A percentile compares a stretch with the other conserved stretches of the same genome.
phyloP scores from a whole-genome alignment of 2,113 vertebrate genomes.

The Bambusicola thoracicus region DNA sequence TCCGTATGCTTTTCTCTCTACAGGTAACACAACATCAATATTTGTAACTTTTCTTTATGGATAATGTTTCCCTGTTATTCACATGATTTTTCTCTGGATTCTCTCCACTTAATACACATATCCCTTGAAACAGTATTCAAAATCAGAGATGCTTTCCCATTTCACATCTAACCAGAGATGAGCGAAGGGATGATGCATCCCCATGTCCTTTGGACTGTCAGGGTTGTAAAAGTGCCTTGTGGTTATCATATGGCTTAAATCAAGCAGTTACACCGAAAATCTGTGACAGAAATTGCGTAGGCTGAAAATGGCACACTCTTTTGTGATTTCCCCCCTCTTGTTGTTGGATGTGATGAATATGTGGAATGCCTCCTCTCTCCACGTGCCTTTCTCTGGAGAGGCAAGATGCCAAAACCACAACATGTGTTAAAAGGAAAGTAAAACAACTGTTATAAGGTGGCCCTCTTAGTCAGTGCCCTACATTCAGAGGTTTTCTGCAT shows the following conservation, averaged over 20 bases:
- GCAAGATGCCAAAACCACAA: neutral
- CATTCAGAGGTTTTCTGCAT: neutral
- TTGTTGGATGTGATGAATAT: neutral
- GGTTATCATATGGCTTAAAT: neutral
- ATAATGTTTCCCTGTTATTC: neutral
- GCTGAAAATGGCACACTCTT: neutral
- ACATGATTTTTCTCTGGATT: neutral
- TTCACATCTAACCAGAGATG: neutral
- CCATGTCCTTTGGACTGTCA: accelerated
- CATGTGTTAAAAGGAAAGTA: neutral
- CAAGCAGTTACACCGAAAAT: neutral
- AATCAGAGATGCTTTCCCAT: neutral
- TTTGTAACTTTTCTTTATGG: neutral
- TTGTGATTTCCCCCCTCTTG: neutral
- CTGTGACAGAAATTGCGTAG: neutral
- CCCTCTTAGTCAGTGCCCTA: neutral
- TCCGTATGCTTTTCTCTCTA: neutral
- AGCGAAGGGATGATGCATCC: neutral
- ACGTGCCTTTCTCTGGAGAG: neutral
- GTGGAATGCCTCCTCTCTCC: neutral
- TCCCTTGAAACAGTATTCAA: neutral
- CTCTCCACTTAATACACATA: neutral
- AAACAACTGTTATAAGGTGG: neutral
- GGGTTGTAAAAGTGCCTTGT: neutral
- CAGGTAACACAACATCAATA: neutral